These are phyloP conservation scores for Dromococcyx pavoninus DNA, from an alignment of 2,797 vertebrate species.

Conservation along the genomic window DNA sequence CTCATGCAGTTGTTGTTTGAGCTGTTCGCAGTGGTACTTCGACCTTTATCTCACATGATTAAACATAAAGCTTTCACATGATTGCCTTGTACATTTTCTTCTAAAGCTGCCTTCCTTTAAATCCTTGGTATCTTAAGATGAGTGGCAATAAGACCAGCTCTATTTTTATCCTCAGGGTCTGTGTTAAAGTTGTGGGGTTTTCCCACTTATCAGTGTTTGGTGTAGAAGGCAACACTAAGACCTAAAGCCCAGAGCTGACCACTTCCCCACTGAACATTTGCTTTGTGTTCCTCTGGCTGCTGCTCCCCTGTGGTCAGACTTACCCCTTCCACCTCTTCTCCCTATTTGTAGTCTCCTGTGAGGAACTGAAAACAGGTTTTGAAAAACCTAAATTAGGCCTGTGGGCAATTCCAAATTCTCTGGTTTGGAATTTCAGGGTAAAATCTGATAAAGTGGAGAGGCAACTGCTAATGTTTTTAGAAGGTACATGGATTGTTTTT, in stretches of 20 bases:
- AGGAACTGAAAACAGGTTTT: background rate
- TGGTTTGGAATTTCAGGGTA: constrained; percentile 14
- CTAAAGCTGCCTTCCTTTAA: background rate
- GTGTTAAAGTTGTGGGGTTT: background rate
- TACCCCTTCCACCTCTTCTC: background rate
- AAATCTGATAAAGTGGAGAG: background rate
- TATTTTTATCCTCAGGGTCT: background rate
- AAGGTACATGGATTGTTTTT: background rate
- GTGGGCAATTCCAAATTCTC: background rate
- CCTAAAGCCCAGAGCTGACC: background rate
- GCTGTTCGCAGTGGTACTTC: background rate
- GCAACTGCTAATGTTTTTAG: background rate
- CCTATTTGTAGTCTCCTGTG: background rate
- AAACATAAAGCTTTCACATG: background rate
- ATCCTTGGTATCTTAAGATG: background rate
- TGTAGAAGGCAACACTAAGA: background rate
- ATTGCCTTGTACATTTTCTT: background rate
- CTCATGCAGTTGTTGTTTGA: background rate
- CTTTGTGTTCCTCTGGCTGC: background rate
- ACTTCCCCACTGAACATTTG: background rate
- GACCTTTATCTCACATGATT: constrained; percentile 7
- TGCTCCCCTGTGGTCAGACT: background rate
- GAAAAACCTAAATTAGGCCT: background rate
- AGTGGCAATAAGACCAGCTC: background rate
- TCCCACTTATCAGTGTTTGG: background rate